phyloP scores from a whole-genome alignment of 30 jellyfish, hydroid and myxozoan species.

The Hydractinia symbiolongicarpus region DNA sequence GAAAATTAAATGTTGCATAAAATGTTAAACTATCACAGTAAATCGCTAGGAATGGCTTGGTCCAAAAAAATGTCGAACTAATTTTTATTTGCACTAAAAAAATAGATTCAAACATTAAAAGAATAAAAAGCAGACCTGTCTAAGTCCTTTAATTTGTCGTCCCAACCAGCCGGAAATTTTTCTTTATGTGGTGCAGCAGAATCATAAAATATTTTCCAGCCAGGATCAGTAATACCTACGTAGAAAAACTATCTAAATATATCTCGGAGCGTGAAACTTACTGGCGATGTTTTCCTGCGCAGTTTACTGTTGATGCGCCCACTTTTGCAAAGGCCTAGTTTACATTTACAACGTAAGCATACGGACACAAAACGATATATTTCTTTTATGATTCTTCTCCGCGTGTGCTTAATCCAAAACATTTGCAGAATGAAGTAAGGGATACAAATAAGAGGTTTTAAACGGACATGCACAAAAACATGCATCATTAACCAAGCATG shows the following conservation, averaged over 20 bases:
- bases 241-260: background rate
- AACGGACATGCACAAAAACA: too few species aligned
- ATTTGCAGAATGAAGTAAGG: too few species aligned
- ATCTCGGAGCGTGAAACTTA: too few species aligned
- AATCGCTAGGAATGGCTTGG: background rate
- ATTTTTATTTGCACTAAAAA: background rate
- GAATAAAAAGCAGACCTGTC: slow-evolving; percentile 49
- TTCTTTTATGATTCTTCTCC: too few species aligned
- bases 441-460: too few species aligned
- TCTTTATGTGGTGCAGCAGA: slow-evolving; percentile 89
- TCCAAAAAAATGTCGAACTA: background rate
- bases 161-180: slow-evolving; percentile 89
- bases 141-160: slow-evolving; percentile 66
- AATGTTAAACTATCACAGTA: background rate
- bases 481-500: too few species aligned
- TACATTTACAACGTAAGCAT: too few species aligned
- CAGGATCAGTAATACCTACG: slow-evolving; percentile 51
- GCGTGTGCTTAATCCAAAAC: too few species aligned
- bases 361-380: too few species aligned
- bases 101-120: background rate
- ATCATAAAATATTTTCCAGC: slow-evolving; percentile 84
- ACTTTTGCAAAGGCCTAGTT: too few species aligned
- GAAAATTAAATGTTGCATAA: background rate
- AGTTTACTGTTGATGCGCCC: too few species aligned
- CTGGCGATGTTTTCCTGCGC: too few species aligned